Percentiles rank a stretch among this genome's conserved stretches.
Conservation (phyloP, 1,140 invertebrate genomes). For the Panagrolaimus sp. region DNA sequence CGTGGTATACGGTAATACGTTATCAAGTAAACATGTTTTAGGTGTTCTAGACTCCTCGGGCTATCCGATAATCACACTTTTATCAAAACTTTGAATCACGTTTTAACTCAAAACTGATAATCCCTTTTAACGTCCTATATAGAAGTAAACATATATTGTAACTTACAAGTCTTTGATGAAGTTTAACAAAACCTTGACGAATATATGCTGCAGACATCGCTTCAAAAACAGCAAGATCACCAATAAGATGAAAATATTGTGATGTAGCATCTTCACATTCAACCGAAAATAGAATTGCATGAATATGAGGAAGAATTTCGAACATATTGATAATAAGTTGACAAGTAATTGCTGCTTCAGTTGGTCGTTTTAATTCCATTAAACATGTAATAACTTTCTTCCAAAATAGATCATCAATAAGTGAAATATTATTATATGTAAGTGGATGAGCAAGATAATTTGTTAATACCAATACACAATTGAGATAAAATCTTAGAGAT, state of each 20-base stretch:
- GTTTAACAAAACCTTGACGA: not conserved
- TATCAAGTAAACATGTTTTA: too few relatives aligned
- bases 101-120: too few relatives aligned
- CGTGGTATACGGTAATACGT: too few relatives aligned
- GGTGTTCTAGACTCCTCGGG: too few relatives aligned
- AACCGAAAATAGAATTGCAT: not conserved
- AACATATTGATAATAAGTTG: not conserved
- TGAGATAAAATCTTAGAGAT: not conserved
- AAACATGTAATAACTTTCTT: constrained; percentile 13
- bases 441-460: not conserved
- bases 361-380: not conserved
- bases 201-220: not conserved
- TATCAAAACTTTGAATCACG: too few relatives aligned
- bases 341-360: constrained; percentile 1
- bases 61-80: too few relatives aligned
- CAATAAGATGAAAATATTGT: not conserved
- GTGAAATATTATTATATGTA: not conserved
- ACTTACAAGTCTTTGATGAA: not conserved
- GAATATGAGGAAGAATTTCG: constrained; percentile 2
- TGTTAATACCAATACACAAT: not conserved
- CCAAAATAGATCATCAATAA: constrained; percentile 7
- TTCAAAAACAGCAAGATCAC: constrained; percentile 7
- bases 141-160: not conserved
- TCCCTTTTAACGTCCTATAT: too few relatives aligned
- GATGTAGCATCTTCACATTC: not conserved